Evolutionary conservation across 2,888 invertebrate species (phyloP).

Genomic region (Tridacna crocea): DNA sequence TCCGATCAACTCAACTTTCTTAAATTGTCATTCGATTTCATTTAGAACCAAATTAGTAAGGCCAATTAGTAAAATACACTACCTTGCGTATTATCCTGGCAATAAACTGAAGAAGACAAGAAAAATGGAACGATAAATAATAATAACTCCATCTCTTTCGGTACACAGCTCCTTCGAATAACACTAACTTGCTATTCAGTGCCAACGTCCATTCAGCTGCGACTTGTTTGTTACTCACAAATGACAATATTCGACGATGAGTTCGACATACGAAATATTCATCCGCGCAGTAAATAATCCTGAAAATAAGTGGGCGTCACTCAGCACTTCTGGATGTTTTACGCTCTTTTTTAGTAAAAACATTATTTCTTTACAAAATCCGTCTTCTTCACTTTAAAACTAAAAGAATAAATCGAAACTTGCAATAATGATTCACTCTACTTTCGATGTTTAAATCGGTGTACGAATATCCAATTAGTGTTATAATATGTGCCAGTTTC

Average conservation of each 20-base stretch:
- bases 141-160: slow-evolving; percentile 15
- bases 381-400: too few relatives aligned
- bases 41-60: too few relatives aligned
- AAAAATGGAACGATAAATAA: slow-evolving; percentile 12
- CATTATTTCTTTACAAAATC: too few relatives aligned
- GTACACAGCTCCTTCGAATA: slow-evolving; percentile 5
- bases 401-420: too few relatives aligned
- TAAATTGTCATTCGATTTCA: too few relatives aligned
- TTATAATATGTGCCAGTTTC: slow-evolving; percentile 19
- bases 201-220: slow-evolving; percentile 6
- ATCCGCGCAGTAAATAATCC: slow-evolving; percentile 21
- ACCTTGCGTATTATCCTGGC: slow-evolving; percentile 5
- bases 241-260: slow-evolving; percentile 13
- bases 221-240: slow-evolving; percentile 14
- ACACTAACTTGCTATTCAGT: slow-evolving; percentile 3
- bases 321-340: too few relatives aligned
- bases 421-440: neutral
- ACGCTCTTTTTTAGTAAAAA: too few relatives aligned
- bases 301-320: neutral
- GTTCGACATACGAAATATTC: neutral
- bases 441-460: slow-evolving; percentile 13
- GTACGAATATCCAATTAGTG: slow-evolving; percentile 20
- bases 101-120: slow-evolving; percentile 6
- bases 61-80: neutral
- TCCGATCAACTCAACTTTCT: too few relatives aligned